Evolutionary conservation across 2,797 vertebrate genomes (phyloP), one percentile per base, ranked within the genome.

Genomic region (Australoheros facetus): DNA sequence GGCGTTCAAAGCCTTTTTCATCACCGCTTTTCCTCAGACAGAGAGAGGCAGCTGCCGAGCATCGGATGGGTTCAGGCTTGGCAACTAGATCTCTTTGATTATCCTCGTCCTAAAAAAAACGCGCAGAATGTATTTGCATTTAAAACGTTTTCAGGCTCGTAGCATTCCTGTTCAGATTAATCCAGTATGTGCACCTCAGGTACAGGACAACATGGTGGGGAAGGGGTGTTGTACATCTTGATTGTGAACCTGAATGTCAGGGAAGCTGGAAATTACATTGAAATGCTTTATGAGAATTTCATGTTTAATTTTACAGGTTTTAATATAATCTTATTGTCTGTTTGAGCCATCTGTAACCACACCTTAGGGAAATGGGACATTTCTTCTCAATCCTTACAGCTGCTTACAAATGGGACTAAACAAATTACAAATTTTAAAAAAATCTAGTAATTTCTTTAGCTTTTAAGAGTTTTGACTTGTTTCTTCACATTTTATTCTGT

Each of bases 1-100:
- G 98, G 98, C 97, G 97, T 96, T 97, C 93, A 95, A 94, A 96
- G 96, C 95, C 95, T 93, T 94, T 93, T 91, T 93, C 90, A 92
- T 89, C 91, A 78, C 80, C 87, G 92, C 91, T 92, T 89, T 89
- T 91, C 91, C 92, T 91, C 88, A 73, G 81, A 89, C 90, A 82
- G 79, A 83, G 91, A 83, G 86, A 92, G 90, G 90, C 93, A 88
- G 86, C 91, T 92, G 90, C 87, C 85, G 80, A 91, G 84, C 92
- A 87, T 92, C 93, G 87, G 85, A 91, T 84, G 83, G 56, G 80
- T 84, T 82, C 71, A 77, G 82, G 77, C 73, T 87, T 86, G 87
- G 80, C 88, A 84, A 54, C 69, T 79, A 73, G 34, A 56, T 87
- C 77, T 76, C 71, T 89, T 85, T 79, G 75, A 78, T 82, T 82